A percentile compares a stretch with the other conserved stretches of the same genome.
phyloP scores from a whole-genome alignment of 92 coral and sea anemone species.

The Paragorgia papillata region DNA sequence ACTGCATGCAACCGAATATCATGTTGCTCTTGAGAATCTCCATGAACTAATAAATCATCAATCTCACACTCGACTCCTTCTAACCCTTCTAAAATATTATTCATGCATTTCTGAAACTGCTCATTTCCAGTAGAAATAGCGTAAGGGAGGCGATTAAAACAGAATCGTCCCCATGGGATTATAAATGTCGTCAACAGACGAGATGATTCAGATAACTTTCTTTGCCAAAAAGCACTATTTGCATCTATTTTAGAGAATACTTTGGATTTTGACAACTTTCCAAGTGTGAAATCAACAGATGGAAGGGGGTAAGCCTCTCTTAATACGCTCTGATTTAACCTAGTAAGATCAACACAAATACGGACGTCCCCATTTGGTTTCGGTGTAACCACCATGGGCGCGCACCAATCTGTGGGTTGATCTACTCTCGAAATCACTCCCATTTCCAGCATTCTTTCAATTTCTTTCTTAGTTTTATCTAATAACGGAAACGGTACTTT shows the following conservation, averaged over 20 bases:
- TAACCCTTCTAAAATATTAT: slow-evolving; percentile 53
- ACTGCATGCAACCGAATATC: slow-evolving; percentile 6
- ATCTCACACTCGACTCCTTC: slow-evolving; percentile 55
- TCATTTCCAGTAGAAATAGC: slow-evolving; percentile 58
- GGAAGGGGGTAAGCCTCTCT: slow-evolving; percentile 57
- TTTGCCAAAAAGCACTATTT: slow-evolving; percentile 61
- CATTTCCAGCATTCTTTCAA: slow-evolving; percentile 42
- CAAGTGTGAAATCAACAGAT: slow-evolving; percentile 44
- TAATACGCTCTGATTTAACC: slow-evolving; percentile 47
- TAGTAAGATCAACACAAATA: slow-evolving; percentile 58
- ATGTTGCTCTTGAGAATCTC: slow-evolving; percentile 1
- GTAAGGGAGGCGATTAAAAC: slow-evolving; percentile 58
- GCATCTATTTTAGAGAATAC: slow-evolving; percentile 56
- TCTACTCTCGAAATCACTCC: slow-evolving; percentile 49
- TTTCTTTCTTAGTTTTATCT: slow-evolving; percentile 34
- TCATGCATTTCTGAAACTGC: slow-evolving; percentile 59
- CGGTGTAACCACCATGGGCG: slow-evolving; percentile 49
- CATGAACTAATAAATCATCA: background rate
- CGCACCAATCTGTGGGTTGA: slow-evolving; percentile 48
- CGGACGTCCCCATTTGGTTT: slow-evolving; percentile 54
- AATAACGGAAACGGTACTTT: slow-evolving; percentile 48
- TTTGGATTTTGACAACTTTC: slow-evolving; percentile 56
- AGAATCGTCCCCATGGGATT: slow-evolving; percentile 59
- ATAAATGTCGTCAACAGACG: slow-evolving; percentile 56
- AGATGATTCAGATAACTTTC: slow-evolving; percentile 47